phyloP scores from a whole-genome alignment of 2,113 vertebrate genomes.

The Lepus europaeus region DNA sequence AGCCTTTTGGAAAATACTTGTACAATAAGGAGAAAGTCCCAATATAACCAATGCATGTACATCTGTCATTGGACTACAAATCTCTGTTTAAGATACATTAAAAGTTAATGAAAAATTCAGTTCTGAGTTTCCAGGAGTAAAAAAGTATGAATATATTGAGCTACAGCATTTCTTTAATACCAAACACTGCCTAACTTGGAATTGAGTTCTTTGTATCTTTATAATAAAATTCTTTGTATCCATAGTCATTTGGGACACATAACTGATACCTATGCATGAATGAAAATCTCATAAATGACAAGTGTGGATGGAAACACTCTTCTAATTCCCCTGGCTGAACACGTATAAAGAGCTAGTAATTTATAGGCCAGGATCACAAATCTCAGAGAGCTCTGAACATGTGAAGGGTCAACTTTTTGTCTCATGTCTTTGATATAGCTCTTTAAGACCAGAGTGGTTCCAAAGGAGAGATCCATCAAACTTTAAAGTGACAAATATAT shows the following conservation, averaged over 20 bases:
- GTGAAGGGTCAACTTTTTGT: not conserved
- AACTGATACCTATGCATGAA: not conserved
- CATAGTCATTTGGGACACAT: slow-evolving; percentile 30
- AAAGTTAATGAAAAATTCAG: slow-evolving; percentile 61
- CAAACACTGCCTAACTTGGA: slow-evolving; percentile 34
- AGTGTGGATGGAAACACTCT: not conserved
- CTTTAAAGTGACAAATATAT: slow-evolving; percentile 21
- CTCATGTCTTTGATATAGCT: slow-evolving; percentile 36
- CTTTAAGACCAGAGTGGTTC: slow-evolving; percentile 26
- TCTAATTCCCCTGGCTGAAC: slow-evolving; percentile 9
- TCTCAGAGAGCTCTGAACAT: not conserved
- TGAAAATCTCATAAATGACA: slow-evolving; percentile 25
- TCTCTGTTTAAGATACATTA: slow-evolving; percentile 53
- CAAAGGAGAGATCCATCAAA: slow-evolving; percentile 53
- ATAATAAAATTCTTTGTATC: slow-evolving; percentile 24
- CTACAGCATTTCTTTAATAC: slow-evolving; percentile 22
- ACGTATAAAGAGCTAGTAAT: not conserved
- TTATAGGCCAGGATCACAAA: slow-evolving; percentile 29
- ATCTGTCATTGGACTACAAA: slow-evolving; percentile 25
- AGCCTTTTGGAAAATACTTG: slow-evolving; percentile 39
- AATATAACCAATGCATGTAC: not conserved
- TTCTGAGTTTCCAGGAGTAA: slow-evolving; percentile 46
- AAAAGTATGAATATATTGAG: slow-evolving; percentile 12
- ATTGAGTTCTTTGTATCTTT: slow-evolving; percentile 50
- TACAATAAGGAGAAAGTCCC: slow-evolving; percentile 27